Conservation (phyloP, 2,888 invertebrate genomes). For the Ennomos fuscantarius region DNA sequence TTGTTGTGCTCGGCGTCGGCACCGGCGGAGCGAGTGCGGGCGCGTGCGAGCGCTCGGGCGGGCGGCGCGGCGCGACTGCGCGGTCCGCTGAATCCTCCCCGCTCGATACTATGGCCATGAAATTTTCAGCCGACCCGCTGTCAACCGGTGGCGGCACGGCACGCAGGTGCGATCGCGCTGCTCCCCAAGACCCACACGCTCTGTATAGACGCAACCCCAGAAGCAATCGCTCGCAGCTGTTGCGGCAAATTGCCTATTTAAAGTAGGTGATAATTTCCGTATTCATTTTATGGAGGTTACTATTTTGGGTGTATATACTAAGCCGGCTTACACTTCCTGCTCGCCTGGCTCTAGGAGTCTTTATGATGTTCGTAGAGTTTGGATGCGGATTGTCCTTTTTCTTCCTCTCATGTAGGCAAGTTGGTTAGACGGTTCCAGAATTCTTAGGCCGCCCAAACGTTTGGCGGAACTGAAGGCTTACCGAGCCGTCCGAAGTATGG, state of each 20-base stretch:
- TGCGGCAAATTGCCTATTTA: conserved; percentile 2
- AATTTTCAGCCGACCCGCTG: conserved; percentile 79
- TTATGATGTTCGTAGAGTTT: too few species aligned
- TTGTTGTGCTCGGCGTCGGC: conserved; percentile 48
- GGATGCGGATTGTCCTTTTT: too few species aligned
- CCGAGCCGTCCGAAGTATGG: too few species aligned
- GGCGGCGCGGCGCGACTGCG: conserved; percentile 73
- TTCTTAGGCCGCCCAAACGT: too few species aligned
- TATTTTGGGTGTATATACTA: too few species aligned
- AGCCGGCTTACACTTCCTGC: too few species aligned
- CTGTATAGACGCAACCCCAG: conserved; percentile 5
- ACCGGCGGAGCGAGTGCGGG: conserved; percentile 52
- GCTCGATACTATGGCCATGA: conserved; percentile 84
- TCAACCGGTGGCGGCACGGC: conserved; percentile 80
- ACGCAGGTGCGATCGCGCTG: conserved; percentile 60
- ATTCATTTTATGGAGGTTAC: too few species aligned
- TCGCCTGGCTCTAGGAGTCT: too few species aligned
- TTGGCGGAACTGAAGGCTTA: too few species aligned
- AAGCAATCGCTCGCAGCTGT: conserved; percentile 9
- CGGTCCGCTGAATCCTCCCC: conserved; percentile 61
- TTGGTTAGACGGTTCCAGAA: too few species aligned
- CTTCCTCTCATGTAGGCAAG: too few species aligned
- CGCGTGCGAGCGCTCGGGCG: conserved; percentile 59
- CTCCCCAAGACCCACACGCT: not conserved
- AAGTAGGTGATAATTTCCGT: conserved; percentile 9